Conservation (phyloP, 2,113 vertebrate species). For the Heliornis fulica region DNA sequence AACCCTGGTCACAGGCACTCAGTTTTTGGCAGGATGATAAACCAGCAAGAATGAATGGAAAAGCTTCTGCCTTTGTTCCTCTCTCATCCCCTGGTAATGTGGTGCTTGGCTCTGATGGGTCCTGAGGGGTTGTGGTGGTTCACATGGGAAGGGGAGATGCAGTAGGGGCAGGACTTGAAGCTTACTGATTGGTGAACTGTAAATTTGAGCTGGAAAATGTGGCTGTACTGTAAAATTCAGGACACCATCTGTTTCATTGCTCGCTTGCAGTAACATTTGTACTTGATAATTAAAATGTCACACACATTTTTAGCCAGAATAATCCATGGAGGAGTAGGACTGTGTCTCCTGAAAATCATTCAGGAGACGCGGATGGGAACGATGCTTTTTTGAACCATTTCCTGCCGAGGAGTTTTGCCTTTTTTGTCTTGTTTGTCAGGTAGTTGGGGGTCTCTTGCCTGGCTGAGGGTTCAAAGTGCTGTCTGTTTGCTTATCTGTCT, state of each 20-base stretch:
- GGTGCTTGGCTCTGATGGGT: not conserved
- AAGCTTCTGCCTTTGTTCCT: not conserved
- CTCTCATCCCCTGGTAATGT: no score
- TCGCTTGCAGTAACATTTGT: slow-evolving; percentile 74
- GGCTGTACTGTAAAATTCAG: slow-evolving; percentile 70
- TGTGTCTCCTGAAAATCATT: slow-evolving; percentile 34
- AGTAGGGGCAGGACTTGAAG: slow-evolving; percentile 13
- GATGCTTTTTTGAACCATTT: not conserved
- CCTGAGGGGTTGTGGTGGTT: not conserved
- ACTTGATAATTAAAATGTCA: slow-evolving; percentile 77
- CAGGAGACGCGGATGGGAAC: not conserved
- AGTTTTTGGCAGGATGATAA: not conserved
- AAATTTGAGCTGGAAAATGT: slow-evolving; percentile 69
- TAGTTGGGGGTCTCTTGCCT: no score
- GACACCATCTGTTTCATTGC: slow-evolving; percentile 72
- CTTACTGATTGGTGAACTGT: slow-evolving; percentile 55
- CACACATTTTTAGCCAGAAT: slow-evolving; percentile 65
- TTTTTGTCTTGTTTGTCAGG: no score
- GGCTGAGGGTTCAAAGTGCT: not conserved
- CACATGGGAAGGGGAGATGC: not conserved
- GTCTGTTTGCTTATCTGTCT: not conserved
- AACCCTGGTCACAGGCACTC: not conserved
- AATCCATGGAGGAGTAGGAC: slow-evolving; percentile 33
- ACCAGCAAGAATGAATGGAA: not conserved
- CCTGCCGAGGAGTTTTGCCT: not conserved